phyloP scores from a whole-genome alignment of 1,140 invertebrate species.

The Polypedilum vanderplanki region DNA sequence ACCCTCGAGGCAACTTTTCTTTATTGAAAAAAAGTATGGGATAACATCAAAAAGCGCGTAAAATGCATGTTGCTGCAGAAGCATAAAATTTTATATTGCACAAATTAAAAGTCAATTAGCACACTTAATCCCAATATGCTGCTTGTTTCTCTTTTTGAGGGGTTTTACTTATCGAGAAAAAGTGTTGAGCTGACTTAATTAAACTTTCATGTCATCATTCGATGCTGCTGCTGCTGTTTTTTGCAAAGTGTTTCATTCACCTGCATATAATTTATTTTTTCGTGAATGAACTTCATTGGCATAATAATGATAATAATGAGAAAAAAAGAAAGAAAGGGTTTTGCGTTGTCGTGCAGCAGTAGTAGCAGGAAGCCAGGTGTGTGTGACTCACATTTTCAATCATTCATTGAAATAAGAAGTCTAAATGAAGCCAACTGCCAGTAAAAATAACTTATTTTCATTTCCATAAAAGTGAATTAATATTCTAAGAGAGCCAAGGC shows the following conservation, averaged over 20 bases:
- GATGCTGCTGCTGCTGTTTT: not conserved
- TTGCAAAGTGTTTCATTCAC: constrained; percentile 8
- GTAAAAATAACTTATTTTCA: not conserved
- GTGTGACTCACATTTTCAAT: constrained; percentile 4
- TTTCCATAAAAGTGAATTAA: constrained; percentile 2
- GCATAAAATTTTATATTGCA: constrained; percentile 1
- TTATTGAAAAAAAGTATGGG: not conserved
- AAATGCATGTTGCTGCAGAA: constrained; percentile 16
- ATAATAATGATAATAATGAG: no score
- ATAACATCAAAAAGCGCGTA: constrained; percentile 26
- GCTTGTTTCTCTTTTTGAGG: not conserved
- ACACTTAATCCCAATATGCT: constrained; percentile 6
- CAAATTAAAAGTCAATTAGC: constrained; percentile 28
- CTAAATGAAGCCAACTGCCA: not conserved
- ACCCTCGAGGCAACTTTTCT: not conserved
- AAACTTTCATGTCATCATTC: not conserved
- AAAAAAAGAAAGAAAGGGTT: not conserved
- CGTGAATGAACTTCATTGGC: no score
- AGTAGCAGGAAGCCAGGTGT: constrained; percentile 5
- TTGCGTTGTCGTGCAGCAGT: not conserved
- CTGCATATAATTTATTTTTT: not conserved
- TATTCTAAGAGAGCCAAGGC: not conserved
- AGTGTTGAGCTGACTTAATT: constrained; percentile 12
- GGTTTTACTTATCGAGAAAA: not conserved
- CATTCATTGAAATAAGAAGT: constrained; percentile 3